A percentile compares a stretch with the other conserved stretches of the same genome.
phyloP scores from a whole-genome alignment of 1,140 invertebrate genomes.

The Elymnias hypermnestra region DNA sequence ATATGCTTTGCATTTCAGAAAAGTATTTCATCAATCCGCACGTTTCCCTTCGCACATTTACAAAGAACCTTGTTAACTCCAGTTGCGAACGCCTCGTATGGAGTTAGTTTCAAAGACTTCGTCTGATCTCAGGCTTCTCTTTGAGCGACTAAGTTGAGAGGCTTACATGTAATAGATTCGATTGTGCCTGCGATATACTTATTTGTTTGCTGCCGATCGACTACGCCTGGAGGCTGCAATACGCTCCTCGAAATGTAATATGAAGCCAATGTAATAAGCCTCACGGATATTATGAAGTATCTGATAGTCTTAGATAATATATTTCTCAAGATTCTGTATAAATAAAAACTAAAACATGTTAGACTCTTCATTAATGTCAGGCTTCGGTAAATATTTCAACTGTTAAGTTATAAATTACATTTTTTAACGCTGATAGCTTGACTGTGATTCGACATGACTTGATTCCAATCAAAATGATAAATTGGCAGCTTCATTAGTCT shows the following conservation, averaged over 20 bases:
- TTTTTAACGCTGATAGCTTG: too few species aligned
- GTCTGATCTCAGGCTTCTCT: slow-evolving; percentile 41
- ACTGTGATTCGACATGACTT: too few species aligned
- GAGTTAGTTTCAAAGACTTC: slow-evolving; percentile 13
- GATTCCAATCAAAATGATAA: too few species aligned
- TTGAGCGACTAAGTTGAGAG: slow-evolving; percentile 50
- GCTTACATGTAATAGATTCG: slow-evolving; percentile 52
- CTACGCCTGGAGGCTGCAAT: slow-evolving; percentile 31
- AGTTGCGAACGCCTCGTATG: slow-evolving; percentile 7
- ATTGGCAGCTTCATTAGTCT: too few species aligned
- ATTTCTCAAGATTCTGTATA: background rate
- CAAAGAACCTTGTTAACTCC: slow-evolving; percentile 13
- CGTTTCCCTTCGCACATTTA: too few species aligned
- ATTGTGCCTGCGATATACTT: slow-evolving; percentile 51
- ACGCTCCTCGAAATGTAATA: slow-evolving; percentile 35
- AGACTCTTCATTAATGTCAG: too few species aligned
- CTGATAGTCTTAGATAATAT: background rate
- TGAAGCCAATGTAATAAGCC: slow-evolving; percentile 20
- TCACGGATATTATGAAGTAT: background rate
- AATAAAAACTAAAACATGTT: too few species aligned
- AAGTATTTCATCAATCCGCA: too few species aligned
- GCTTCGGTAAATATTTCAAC: too few species aligned
- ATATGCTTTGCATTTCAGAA: too few species aligned
- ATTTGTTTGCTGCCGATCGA: slow-evolving; percentile 59
- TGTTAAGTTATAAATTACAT: too few species aligned